A percentile compares a stretch with the other conserved stretches of the same genome.
Evolutionary conservation across 2,888 invertebrate genomes (phyloP).

Genomic region (Drosophila tanythrix): DNA sequence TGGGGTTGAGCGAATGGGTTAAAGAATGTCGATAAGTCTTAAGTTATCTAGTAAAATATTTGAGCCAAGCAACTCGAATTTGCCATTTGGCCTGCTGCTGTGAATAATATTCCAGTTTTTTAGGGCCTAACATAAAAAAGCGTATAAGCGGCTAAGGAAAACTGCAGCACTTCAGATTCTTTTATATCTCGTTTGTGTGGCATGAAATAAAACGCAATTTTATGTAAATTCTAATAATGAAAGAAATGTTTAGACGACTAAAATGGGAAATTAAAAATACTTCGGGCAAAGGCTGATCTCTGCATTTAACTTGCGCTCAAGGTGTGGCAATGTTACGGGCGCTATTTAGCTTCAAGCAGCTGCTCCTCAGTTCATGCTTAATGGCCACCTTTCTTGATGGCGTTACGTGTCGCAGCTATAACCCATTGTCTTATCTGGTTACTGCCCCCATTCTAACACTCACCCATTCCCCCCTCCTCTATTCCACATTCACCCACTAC

Average conservation of each 20-base stretch:
- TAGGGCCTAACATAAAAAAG: constrained; percentile 1
- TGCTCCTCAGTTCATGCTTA: constrained; percentile 46
- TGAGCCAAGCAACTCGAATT: constrained; percentile 10
- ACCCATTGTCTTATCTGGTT: constrained; percentile 52
- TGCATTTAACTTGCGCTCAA: constrained; percentile 44
- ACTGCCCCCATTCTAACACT: neutral
- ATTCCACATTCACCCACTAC: neutral
- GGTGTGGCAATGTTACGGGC: constrained; percentile 9
- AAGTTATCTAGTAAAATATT: neutral
- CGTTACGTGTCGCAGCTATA: constrained; percentile 59
- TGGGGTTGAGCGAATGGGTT: neutral
- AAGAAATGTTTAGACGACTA: constrained; percentile 22
- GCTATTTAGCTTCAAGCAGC: constrained; percentile 32
- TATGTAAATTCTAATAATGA: constrained; percentile 11
- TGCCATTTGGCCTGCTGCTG: neutral
- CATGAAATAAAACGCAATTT: constrained; percentile 7
- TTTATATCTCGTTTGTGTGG: neutral
- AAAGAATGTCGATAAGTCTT: no score
- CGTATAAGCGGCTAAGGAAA: neutral
- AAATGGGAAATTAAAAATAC: constrained; percentile 54
- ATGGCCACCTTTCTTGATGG: constrained; percentile 59
- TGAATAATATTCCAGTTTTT: neutral
- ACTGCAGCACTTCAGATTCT: neutral
- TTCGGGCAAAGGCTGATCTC: constrained; percentile 27
- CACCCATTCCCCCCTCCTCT: neutral